A percentile compares a stretch with the other conserved stretches of the same genome.
Evolutionary conservation across 2,113 vertebrate species (phyloP).

Genomic region (Thamnaconus septentrionalis): DNA sequence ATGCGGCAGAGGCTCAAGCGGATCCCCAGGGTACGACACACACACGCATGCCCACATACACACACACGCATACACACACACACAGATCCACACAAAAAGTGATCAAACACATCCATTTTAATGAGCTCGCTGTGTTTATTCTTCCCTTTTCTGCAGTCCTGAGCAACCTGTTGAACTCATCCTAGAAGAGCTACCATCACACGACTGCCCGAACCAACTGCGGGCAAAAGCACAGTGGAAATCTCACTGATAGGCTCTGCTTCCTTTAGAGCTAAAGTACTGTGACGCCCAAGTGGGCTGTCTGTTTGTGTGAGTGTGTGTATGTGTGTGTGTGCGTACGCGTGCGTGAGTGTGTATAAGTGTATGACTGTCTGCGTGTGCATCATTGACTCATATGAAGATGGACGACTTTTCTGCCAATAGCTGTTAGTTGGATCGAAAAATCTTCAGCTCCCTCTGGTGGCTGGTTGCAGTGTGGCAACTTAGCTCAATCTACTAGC

Average conservation of each 20-base stretch:
- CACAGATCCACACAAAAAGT: not conserved
- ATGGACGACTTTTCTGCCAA: not conserved
- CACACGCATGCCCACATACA: constrained; percentile 13
- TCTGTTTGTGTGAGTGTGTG: constrained; percentile 24
- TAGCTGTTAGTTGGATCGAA: not conserved
- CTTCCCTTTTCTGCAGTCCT: constrained; percentile 47
- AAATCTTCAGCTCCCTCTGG: not conserved
- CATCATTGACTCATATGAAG: not conserved
- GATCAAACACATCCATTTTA: not conserved
- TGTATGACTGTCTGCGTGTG: constrained; percentile 14
- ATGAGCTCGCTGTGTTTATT: not conserved
- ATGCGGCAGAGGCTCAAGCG: constrained; percentile 57
- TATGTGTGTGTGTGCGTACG: constrained; percentile 8
- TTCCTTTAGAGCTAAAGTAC: constrained; percentile 48
- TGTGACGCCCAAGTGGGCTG: constrained; percentile 63
- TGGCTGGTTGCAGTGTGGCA: not conserved
- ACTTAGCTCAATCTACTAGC: no score
- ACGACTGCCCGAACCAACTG: constrained; percentile 50
- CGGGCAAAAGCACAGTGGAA: constrained; percentile 48
- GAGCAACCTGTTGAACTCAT: constrained; percentile 62
- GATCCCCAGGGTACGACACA: constrained; percentile 71
- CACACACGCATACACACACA: not conserved
- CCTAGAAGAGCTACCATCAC: constrained; percentile 50
- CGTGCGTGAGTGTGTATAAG: not conserved
- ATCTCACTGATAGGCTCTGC: constrained; percentile 58